Evolutionary conservation across 2,888 invertebrate genomes (phyloP), one percentile per base, ranked within the genome.

Genomic region (Octonoba sinensis): DNA sequence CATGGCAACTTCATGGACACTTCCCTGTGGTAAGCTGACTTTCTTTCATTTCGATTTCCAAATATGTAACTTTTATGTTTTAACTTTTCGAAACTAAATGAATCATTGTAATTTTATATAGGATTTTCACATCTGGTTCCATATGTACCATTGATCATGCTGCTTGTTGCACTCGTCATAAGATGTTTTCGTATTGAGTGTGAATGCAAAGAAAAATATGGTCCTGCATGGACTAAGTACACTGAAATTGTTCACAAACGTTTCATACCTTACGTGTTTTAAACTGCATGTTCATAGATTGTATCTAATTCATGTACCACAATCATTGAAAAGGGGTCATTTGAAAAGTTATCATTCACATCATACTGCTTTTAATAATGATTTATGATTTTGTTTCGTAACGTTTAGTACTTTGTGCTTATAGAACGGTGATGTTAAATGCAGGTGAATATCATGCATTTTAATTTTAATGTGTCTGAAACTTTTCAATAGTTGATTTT

Each of bases 221-320:
- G 83, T 1, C 73, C 83, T 18, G 77, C 77, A 18, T 83, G 83
- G 83, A 54, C 49, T 0, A 69, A 74, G 18, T 83, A 83, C 47
- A 77, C 72, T 2, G 72, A 72, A 16, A 67, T 73, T 51, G 83
- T 83, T 24, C 72, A 57, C 49, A 74, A 73, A 47, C 77, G 83
- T 46, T 62, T 83, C 65, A 56, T 83, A 44, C 83, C 83, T 11
- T 77, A 77, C 69, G 67, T 83, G 16, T 83, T 83, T 69, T 83
- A 77, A 82, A 11, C 56, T 49, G 36, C 72, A 72, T 67, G 59
- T n/a, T 60, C 67, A 54, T 65, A 36, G 27, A 24, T 70, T 79
- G 72, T 72, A 79, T 60, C 59, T 72, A 79, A 36, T 67, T 72
- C 72, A 65, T 54, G 18, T 57, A 16, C 56, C 77, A 70, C 54